phyloP scores from a whole-genome alignment of 2,113 vertebrate species.

The Etheostoma cragini region DNA sequence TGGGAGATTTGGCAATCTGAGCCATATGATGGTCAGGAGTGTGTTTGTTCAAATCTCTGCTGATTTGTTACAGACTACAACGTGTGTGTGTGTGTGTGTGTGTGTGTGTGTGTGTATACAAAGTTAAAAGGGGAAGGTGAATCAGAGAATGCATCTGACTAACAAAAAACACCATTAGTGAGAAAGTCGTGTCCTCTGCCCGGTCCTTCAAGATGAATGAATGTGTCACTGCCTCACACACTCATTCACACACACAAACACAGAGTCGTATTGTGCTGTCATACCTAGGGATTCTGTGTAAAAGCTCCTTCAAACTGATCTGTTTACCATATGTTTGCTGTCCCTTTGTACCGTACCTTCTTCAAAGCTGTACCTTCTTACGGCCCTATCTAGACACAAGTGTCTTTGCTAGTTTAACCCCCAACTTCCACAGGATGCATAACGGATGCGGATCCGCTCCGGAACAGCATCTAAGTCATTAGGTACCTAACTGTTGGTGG shows the following conservation, averaged over 20 bases:
- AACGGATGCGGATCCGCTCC: no score
- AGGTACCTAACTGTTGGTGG: no score
- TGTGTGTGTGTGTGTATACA: conserved; percentile 32
- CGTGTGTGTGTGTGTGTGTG: conserved; percentile 20
- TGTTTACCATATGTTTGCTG: background rate
- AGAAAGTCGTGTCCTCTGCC: conserved; percentile 62
- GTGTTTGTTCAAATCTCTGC: background rate
- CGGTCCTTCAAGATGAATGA: conserved; percentile 70
- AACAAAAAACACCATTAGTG: conserved; percentile 77
- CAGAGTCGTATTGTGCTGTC: conserved; percentile 21
- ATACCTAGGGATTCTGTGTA: conserved; percentile 52
- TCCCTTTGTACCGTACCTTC: background rate
- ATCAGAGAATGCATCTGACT: conserved; percentile 73
- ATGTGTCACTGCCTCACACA: conserved; percentile 39
- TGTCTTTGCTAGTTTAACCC: no score
- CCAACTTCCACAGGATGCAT: no score
- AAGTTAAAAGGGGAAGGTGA: conserved; percentile 55
- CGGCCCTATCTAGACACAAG: no score
- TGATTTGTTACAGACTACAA: conserved; percentile 6
- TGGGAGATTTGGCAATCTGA: background rate
- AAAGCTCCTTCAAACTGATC: conserved; percentile 46
- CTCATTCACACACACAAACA: conserved; percentile 10
- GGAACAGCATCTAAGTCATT: no score
- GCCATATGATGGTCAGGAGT: background rate
- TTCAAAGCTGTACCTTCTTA: no score